Evolutionary conservation across 2,888 invertebrate genomes (phyloP).

Genomic region (Lamellibrachia satsuma): DNA sequence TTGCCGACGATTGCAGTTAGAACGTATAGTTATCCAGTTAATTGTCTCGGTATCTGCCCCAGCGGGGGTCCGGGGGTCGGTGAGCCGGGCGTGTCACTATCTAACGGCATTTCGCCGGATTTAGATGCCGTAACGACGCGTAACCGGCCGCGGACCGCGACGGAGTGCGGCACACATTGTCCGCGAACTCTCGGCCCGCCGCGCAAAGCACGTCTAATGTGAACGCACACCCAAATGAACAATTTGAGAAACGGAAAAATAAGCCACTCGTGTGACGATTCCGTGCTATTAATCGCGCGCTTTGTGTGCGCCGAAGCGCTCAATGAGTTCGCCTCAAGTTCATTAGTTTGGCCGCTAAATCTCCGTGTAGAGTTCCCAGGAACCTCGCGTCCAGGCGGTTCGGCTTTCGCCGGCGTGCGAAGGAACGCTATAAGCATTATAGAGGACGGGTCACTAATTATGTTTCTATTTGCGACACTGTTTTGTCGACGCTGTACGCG

Average conservation of each 20-base stretch:
- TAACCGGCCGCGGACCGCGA: not conserved
- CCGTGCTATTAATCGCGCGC: not conserved
- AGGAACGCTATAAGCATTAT: not conserved
- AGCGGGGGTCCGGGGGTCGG: not conserved
- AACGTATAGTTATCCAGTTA: not conserved
- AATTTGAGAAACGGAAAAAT: not conserved
- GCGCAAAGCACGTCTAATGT: not conserved
- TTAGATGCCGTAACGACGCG: not conserved
- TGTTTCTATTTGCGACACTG: not conserved
- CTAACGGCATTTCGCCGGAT: not conserved
- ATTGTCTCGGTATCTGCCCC: not conserved
- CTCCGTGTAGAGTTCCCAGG: not conserved
- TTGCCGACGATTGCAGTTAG: not conserved
- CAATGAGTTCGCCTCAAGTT: conserved; percentile 4
- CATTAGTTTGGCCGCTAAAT: conserved; percentile 2
- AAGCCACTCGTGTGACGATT: conserved; percentile 13
- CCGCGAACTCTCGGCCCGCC: not conserved
- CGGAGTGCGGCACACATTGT: not conserved
- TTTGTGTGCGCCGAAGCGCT: not conserved
- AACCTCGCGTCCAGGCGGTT: not conserved
- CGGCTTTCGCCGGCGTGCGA: not conserved
- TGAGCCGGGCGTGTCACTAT: not conserved
- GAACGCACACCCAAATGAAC: conserved; percentile 1
- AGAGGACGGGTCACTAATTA: not conserved
- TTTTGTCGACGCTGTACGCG: not conserved